phyloP scores from a whole-genome alignment of 2,113 vertebrate genomes.

The Numenius arquata region DNA sequence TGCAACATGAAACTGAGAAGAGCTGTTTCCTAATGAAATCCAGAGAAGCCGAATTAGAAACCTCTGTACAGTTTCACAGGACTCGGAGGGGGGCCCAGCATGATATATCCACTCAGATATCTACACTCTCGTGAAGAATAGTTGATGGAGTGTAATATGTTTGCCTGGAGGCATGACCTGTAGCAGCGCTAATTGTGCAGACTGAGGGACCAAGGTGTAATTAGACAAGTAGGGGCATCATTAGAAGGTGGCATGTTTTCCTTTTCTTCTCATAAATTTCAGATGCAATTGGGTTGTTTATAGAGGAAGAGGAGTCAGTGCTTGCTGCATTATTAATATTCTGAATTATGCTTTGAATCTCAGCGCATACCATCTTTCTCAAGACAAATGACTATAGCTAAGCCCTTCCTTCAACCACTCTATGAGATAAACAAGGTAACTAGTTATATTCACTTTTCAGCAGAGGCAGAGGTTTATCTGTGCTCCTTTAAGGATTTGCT shows the following conservation, averaged over 20 bases:
- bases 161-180: conserved; percentile 14
- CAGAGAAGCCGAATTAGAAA: background rate
- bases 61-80: background rate
- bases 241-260: conserved; percentile 8
- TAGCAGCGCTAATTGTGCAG: conserved; percentile 39
- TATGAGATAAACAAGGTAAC: background rate
- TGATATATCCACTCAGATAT: background rate
- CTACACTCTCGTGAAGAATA: background rate
- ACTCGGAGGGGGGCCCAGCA: background rate
- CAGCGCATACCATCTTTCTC: background rate
- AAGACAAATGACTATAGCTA: background rate
- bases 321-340: conserved; percentile 37
- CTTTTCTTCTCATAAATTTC: conserved; percentile 53
- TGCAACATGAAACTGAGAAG: background rate
- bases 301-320: background rate
- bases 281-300: background rate
- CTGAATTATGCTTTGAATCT: conserved; percentile 14
- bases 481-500: conserved; percentile 17
- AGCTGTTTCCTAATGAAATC: background rate
- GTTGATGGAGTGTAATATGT: background rate
- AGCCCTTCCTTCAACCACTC: background rate
- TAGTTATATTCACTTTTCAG: background rate
- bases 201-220: background rate
- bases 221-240: conserved; percentile 2
- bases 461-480: background rate